A percentile compares a stretch with the other conserved stretches of the same genome.
Evolutionary conservation across 2,888 invertebrate species (phyloP).

Genomic region (Scotopteryx bipunctaria): DNA sequence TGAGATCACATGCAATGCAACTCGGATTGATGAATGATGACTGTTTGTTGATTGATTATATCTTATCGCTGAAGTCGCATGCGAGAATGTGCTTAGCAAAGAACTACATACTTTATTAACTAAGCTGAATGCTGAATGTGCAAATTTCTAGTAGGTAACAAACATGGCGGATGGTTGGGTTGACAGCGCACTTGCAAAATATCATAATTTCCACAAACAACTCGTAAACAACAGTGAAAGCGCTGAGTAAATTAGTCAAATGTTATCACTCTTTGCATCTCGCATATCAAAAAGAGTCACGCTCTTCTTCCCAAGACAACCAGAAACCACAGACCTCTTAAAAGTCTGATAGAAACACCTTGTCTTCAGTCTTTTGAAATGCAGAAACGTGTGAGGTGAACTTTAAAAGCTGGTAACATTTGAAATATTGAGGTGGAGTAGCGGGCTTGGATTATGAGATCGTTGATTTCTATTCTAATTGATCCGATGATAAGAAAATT

Average conservation of each 20-base stretch:
- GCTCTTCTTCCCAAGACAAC: conserved; percentile 56
- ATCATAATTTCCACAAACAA: not conserved
- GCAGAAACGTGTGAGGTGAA: not conserved
- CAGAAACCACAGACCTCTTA: conserved; percentile 31
- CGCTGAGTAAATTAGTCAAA: conserved; percentile 51
- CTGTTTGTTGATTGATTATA: conserved; percentile 3
- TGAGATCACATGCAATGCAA: not conserved
- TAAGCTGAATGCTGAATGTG: too few relatives aligned
- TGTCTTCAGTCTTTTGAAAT: not conserved
- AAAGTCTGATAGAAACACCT: not conserved
- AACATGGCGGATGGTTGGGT: too few relatives aligned
- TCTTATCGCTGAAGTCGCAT: conserved; percentile 4
- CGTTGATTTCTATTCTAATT: too few relatives aligned
- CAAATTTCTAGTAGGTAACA: too few relatives aligned
- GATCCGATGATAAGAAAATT: too few relatives aligned
- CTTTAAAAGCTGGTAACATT: conserved; percentile 3
- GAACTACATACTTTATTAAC: too few relatives aligned
- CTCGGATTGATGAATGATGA: not conserved
- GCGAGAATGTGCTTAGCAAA: conserved; percentile 12
- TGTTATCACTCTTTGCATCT: conserved; percentile 50
- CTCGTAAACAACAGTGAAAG: conserved; percentile 45
- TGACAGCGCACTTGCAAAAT: too few relatives aligned
- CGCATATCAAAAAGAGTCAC: conserved; percentile 60
- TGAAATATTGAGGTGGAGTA: not conserved
- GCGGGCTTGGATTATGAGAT: conserved; percentile 2